Base-by-base conservation (phyloP, 2,888 invertebrate genomes). In the Eristalinus aeneus region DNA sequence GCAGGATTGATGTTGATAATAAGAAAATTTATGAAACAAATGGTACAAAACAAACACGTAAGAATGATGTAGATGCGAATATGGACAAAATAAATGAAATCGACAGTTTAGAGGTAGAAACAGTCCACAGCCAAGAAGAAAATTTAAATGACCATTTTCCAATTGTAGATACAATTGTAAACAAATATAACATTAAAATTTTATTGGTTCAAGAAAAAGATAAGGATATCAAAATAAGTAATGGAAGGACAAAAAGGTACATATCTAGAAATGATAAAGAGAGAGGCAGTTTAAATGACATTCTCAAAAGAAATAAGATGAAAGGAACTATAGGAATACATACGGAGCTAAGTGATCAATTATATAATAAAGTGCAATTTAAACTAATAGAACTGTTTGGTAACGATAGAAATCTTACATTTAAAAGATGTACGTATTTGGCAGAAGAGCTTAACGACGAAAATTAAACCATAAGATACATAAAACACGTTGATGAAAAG, bases 301-400 rank as follows among this genome's bases (percentile, higher is more conserved):
- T 68, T 68, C 16, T 67, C 16, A 76, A 53, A 54, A 76, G 68
- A 68, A 16, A 31, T 1, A 64, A 1, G 64, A 56, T 54, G n/a
- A 74, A 74, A 39, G 75, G 68, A 46, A 68, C 23, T 61, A 54
- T 54, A 68, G 76, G 76, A 64, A 69, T 75, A 20, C 60, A 67
- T 22, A 67, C 67, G 2, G 58, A 67, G 39, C 32, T 67, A 0
- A 16, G 60, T 16, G 61, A 76, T 54, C 23, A 20, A 9, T 11
- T 69, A 9, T 77, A 77, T 64, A 77, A 69, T 27, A 31, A 31
- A 20, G 54, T 77, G 5, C 61, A 63, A 54, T 3, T 63, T 9
- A 34, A 34, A 22, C 23, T 74, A 12, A 76, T 68, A 11, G 68
- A 67, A 60, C 16, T 76, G 20, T 68, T 76, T 60, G 68, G 60